These are phyloP conservation scores for Zhengitettix transpicula DNA, from an alignment of 2,888 invertebrate species.

Conservation along the genomic window DNA sequence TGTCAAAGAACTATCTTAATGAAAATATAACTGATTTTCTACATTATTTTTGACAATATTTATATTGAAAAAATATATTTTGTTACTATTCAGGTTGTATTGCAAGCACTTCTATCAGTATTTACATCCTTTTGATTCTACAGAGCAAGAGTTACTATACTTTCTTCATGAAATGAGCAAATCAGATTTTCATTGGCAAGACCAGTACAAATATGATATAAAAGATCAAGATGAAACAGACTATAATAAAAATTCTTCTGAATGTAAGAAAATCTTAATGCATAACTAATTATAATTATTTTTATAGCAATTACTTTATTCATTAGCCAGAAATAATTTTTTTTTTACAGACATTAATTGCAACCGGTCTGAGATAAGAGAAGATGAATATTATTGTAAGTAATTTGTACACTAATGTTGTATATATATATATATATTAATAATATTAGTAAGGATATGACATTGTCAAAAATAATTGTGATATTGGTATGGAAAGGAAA, in stretches of 20 bases:
- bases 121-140: slow-evolving; percentile 53
- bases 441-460: too few relatives aligned
- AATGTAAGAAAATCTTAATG: not conserved
- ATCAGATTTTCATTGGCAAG: slow-evolving; percentile 42
- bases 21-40: not conserved
- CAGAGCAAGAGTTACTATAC: slow-evolving; percentile 57
- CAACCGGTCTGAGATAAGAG: slow-evolving; percentile 39
- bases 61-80: not conserved
- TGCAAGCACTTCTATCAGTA: slow-evolving; percentile 74
- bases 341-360: slow-evolving; percentile 39
- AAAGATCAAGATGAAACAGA: not conserved
- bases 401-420: slow-evolving; percentile 1
- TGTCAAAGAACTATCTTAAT: too few relatives aligned
- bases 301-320: too few relatives aligned
- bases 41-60: not conserved
- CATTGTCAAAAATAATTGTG: too few relatives aligned
- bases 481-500: too few relatives aligned
- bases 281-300: too few relatives aligned
- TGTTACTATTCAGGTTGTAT: slow-evolving; percentile 46
- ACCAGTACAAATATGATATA: slow-evolving; percentile 33
- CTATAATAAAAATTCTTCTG: not conserved
- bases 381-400: slow-evolving; percentile 62
- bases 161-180: slow-evolving; percentile 51
- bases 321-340: not conserved
- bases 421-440: too few relatives aligned